phyloP scores from a whole-genome alignment of 2,888 invertebrate genomes.

The Monopis laevigella region DNA sequence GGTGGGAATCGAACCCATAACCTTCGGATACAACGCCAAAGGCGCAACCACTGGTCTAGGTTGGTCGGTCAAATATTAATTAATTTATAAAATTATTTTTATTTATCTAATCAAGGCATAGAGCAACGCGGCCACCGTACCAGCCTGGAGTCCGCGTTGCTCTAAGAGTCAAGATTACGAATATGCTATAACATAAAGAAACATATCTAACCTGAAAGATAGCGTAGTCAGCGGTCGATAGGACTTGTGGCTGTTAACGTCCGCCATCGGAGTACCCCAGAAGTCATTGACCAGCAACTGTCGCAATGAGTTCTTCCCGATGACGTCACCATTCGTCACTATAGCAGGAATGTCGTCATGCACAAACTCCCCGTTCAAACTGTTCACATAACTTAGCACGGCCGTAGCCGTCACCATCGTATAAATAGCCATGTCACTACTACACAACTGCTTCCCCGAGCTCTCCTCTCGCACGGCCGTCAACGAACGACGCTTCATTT shows the following conservation, averaged over 20 bases:
- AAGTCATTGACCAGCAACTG: constrained; percentile 81
- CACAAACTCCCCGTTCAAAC: constrained; percentile 82
- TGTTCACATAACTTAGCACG: constrained; percentile 77
- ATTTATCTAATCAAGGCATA: no score
- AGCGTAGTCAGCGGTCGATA: constrained; percentile 85
- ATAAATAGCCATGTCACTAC: constrained; percentile 69
- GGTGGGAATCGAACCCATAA: no score
- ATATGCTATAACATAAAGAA: no score
- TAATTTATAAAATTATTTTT: no score
- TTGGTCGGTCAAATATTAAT: no score
- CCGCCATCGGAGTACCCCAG: constrained; percentile 88
- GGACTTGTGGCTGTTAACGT: constrained; percentile 84
- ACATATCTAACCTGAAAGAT: constrained; percentile 89
- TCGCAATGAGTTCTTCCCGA: constrained; percentile 70
- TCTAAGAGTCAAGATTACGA: no score
- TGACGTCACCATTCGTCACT: constrained; percentile 82
- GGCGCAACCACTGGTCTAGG: no score
- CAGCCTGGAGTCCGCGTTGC: no score
- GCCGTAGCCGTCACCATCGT: constrained; percentile 73
- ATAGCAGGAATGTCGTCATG: constrained; percentile 90
- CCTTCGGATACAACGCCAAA: no score
- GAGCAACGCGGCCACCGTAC: no score
- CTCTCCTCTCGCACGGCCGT: constrained; percentile 50
- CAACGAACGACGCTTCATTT: constrained; percentile 58
- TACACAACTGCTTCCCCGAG: constrained; percentile 25